A percentile compares a stretch with the other conserved stretches of the same genome.
Conservation (phyloP, 2,113 vertebrate genomes). For the Ornithorhynchus anatinus region DNA sequence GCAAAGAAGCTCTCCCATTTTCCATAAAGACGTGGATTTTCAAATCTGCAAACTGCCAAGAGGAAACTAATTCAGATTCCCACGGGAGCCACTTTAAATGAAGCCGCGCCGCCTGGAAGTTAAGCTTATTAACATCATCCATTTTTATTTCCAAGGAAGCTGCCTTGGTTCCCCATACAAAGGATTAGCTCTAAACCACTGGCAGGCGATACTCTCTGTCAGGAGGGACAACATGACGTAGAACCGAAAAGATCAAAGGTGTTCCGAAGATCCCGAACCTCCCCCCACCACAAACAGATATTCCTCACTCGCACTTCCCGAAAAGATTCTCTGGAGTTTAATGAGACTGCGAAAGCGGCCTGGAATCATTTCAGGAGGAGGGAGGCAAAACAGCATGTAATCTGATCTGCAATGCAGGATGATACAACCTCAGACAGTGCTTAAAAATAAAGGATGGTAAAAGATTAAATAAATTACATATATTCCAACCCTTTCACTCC, state of each 20-base stretch:
- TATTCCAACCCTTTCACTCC: background rate
- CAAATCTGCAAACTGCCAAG: background rate
- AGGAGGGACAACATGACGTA: conserved; percentile 11
- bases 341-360: background rate
- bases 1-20: background rate
- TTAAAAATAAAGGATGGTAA: conserved; percentile 7
- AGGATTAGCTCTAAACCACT: conserved; percentile 45
- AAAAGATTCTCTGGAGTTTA: background rate
- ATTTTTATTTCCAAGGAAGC: conserved; percentile 54
- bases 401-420: conserved; percentile 36
- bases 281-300: background rate
- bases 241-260: conserved; percentile 21
- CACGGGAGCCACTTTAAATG: background rate
- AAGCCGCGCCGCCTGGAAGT: conserved; percentile 20
- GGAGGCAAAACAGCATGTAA: background rate
- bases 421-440: conserved; percentile 11
- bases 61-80: background rate
- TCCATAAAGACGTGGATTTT: background rate
- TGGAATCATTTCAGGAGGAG: background rate
- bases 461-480: background rate
- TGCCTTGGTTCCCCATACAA: background rate
- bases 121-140: conserved; percentile 30
- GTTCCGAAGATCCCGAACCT: background rate
- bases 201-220: background rate
- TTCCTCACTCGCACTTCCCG: background rate